Evolutionary conservation across 2,888 invertebrate species (phyloP), one percentile per base, ranked within the genome.

Genomic region (Zelleria hepariella): DNA sequence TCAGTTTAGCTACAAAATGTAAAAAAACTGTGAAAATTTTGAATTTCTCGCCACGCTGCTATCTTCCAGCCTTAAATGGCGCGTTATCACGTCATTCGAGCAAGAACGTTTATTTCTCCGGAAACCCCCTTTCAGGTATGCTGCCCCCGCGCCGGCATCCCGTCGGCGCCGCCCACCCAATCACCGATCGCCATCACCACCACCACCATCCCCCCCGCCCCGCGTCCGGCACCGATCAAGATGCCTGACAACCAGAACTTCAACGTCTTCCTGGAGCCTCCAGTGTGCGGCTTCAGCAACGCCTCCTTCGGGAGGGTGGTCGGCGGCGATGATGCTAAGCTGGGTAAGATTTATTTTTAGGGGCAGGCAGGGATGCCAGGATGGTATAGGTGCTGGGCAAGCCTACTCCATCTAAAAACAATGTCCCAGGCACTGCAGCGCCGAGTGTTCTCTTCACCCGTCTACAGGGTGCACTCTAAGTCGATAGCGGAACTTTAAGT

Each of bases 321-420:
- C 0, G 94, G 94, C 5, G 96, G 96, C 0, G 77, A 89, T 0
- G 89, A 91, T 7, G 93, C 94, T 5, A 82, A 89, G 57, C 78
- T 92, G 62, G 92, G 93, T 92, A 75, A 80, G 76, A 55, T 26
- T 27, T 32, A 42, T 5, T 8, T 56, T 8, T 15, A 23, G 25
- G 6, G 18, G 18, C 15, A 48, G 4, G 7, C 26, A 5, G 26
- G 26, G n/a, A n/a, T n/a, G n/a, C n/a, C n/a, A n/a, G n/a, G n/a
- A n/a, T n/a, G n/a, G n/a, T n/a, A n/a, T n/a, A n/a, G n/a, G n/a
- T n/a, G n/a, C n/a, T n/a, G n/a, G n/a, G n/a, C n/a, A n/a, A n/a
- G n/a, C n/a, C n/a, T n/a, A n/a, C n/a, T n/a, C n/a, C n/a, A n/a
- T n/a, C n/a, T n/a, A n/a, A n/a, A n/a, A n/a, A n/a, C n/a, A n/a